phyloP scores from a whole-genome alignment of 2,888 invertebrate genomes.

The Gibbula magus region DNA sequence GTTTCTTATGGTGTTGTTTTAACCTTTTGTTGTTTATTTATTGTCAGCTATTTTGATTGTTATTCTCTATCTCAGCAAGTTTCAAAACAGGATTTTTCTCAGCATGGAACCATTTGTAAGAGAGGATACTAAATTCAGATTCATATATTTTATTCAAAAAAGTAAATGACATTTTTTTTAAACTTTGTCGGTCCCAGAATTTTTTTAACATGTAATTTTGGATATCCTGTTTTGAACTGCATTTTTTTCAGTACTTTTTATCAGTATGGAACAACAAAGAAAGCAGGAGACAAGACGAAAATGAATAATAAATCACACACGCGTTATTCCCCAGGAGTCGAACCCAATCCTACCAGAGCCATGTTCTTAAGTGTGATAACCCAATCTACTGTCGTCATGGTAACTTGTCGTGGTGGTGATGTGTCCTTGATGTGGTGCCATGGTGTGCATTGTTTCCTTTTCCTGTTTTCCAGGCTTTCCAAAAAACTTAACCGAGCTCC shows the following conservation, averaged over 20 bases:
- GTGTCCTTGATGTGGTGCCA: slow-evolving; percentile 9
- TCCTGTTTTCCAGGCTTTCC: slow-evolving; percentile 60
- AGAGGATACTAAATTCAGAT: too few relatives aligned
- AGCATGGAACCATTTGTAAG: too few relatives aligned
- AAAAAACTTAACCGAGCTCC: slow-evolving; percentile 68
- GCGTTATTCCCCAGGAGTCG: background rate
- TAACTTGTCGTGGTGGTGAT: background rate
- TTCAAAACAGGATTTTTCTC: too few relatives aligned
- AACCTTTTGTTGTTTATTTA: slow-evolving; percentile 14
- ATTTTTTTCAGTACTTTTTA: background rate
- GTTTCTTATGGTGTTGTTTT: background rate
- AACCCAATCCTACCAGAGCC: background rate
- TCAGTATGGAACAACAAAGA: background rate
- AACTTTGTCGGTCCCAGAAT: too few relatives aligned
- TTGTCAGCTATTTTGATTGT: background rate
- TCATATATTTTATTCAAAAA: too few relatives aligned
- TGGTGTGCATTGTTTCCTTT: slow-evolving; percentile 29
- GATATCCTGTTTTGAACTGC: too few relatives aligned
- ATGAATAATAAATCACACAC: background rate
- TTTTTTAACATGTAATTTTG: too few relatives aligned
- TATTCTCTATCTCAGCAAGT: too few relatives aligned
- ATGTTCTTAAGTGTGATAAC: background rate
- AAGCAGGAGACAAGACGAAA: background rate
- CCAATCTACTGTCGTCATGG: background rate
- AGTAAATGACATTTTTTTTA: too few relatives aligned